phyloP scores from a whole-genome alignment of 2,797 vertebrate genomes.

The Coreius guichenoti region DNA sequence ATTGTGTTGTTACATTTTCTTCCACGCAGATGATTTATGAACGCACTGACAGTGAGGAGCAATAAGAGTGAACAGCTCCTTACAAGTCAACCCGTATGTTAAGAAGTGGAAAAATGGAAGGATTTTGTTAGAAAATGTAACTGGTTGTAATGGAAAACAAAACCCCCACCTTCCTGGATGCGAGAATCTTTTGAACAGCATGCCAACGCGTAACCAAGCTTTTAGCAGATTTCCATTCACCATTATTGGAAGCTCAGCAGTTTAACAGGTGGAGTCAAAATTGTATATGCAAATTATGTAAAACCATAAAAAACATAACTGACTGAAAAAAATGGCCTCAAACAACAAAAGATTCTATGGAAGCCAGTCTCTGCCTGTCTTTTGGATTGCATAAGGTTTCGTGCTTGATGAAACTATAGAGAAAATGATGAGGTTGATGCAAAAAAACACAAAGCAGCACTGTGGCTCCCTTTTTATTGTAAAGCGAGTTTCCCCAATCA shows the following conservation, averaged over 20 bases:
- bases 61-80: not conserved
- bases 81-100: not conserved
- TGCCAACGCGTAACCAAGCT: not conserved
- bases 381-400: not conserved
- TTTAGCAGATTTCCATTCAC: not conserved
- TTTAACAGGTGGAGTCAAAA: not conserved
- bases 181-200: not conserved
- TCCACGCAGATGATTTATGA: conserved; percentile 32
- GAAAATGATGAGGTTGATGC: not conserved
- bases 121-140: not conserved
- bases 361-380: not conserved
- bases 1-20: conserved; percentile 20
- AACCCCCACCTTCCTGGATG: not conserved
- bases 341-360: not conserved
- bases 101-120: not conserved
- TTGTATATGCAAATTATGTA: not conserved
- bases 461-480: not conserved
- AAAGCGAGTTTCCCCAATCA: not conserved
- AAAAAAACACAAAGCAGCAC: not conserved
- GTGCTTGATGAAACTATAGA: not conserved
- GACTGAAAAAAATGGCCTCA: not conserved
- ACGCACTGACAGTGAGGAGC: not conserved
- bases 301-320: not conserved
- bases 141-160: not conserved
- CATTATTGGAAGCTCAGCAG: not conserved